Evolutionary conservation across 1,140 invertebrate species (phyloP).

Genomic region (Lysiphlebus fabarum): DNA sequence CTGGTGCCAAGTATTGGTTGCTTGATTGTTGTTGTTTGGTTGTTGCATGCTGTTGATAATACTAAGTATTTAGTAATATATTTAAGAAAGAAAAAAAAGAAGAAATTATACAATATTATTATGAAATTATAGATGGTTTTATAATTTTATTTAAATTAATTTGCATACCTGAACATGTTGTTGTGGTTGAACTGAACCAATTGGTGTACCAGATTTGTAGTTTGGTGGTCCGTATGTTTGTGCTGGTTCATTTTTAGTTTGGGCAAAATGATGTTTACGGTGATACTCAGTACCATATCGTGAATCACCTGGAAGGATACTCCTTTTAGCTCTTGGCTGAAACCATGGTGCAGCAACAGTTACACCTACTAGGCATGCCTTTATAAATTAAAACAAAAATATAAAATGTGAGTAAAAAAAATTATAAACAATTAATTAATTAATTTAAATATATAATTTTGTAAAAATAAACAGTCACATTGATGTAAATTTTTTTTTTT

Average conservation of each 20-base stretch:
- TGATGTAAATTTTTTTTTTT: too few relatives aligned
- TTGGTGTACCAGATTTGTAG: conserved; percentile 22
- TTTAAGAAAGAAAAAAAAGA: neutral
- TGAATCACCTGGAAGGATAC: conserved; percentile 45
- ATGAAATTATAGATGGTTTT: too few relatives aligned
- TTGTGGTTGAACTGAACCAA: neutral
- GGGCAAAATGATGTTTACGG: conserved; percentile 30
- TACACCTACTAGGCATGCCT: conserved; percentile 37
- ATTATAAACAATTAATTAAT: neutral
- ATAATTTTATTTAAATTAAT: too few relatives aligned
- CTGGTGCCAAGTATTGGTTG: too few relatives aligned
- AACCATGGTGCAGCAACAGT: conserved; percentile 24
- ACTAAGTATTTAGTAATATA: conserved; percentile 2
- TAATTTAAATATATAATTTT: conserved; percentile 2
- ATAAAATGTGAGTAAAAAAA: conserved; percentile 3
- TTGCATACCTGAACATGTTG: neutral
- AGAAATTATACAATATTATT: too few relatives aligned
- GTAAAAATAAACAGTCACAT: neutral
- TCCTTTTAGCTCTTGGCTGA: conserved; percentile 32
- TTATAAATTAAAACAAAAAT: conserved; percentile 24
- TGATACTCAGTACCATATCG: conserved; percentile 40
- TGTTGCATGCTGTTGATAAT: neutral
- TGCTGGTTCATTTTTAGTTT: conserved; percentile 18
- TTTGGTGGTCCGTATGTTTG: conserved; percentile 28
- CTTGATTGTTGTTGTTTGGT: too few relatives aligned